Conservation (phyloP, 2,113 vertebrate species). For the Cacatua alba region DNA sequence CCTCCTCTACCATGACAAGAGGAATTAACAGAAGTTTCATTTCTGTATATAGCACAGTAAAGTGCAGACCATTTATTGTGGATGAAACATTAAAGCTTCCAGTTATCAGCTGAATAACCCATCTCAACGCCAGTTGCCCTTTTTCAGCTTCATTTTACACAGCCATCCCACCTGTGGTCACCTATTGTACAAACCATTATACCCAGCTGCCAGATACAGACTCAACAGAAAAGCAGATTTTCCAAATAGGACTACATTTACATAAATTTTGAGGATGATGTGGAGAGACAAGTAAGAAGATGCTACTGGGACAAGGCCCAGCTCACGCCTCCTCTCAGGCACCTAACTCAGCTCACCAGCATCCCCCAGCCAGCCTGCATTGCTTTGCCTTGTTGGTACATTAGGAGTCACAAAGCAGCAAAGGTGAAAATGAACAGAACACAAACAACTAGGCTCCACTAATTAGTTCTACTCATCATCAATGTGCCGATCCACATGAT, state of each 20-base stretch:
- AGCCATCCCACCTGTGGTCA: neutral
- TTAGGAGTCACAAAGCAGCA: neutral
- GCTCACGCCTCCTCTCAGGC: neutral
- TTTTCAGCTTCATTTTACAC: neutral
- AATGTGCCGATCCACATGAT: fast-evolving
- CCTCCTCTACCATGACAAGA: neutral
- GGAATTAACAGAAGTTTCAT: neutral
- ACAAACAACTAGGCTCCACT: neutral
- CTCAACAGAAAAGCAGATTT: neutral
- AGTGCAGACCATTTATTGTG: neutral
- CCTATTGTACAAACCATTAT: neutral
- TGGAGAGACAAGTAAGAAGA: neutral
- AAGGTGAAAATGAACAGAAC: neutral
- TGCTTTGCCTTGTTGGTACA: neutral
- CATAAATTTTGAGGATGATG: neutral
- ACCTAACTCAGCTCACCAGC: neutral
- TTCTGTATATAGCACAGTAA: fast-evolving
- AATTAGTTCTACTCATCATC: neutral
- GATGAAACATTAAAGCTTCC: neutral
- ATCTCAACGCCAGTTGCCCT: neutral
- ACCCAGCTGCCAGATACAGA: neutral
- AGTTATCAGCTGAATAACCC: neutral
- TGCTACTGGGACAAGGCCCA: neutral
- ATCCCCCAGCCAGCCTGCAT: fast-evolving
- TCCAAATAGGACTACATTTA: neutral